A percentile compares a stretch with the other conserved stretches of the same genome.
phyloP scores from a whole-genome alignment of 2,797 vertebrate species.

The Sandelia bainsii region DNA sequence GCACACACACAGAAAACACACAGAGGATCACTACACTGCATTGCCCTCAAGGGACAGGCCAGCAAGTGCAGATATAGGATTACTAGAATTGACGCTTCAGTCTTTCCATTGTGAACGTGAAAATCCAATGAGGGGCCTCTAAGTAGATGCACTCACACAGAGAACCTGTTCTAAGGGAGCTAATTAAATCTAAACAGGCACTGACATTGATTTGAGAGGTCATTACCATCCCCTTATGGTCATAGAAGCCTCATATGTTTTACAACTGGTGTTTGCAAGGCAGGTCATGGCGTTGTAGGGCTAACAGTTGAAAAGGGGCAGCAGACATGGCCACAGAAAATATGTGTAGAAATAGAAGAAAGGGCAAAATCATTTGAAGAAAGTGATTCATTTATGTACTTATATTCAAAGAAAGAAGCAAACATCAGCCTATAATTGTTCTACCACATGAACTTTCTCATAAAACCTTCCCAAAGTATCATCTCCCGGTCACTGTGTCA shows the following conservation, averaged over 20 bases:
- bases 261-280: constrained; percentile 28
- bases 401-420: neutral
- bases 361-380: neutral
- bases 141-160: constrained; percentile 78
- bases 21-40: constrained; percentile 39
- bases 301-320: neutral
- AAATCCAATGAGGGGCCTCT: constrained; percentile 82
- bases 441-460: neutral
- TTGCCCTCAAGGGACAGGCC: constrained; percentile 77
- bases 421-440: neutral
- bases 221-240: constrained; percentile 73
- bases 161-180: constrained; percentile 75
- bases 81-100: constrained; percentile 81
- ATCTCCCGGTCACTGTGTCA: constrained; percentile 9
- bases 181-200: constrained; percentile 84
- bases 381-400: neutral
- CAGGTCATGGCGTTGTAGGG: neutral
- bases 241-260: constrained; percentile 42
- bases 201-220: constrained; percentile 80
- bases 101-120: constrained; percentile 82
- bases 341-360: neutral
- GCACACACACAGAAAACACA: constrained; percentile 8
- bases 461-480: too few relatives aligned
- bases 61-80: constrained; percentile 82
- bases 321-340: neutral